These are phyloP conservation scores for Rhamphomyia laevipes DNA, from an alignment of 2,888 invertebrate species.

Conservation along the genomic window DNA sequence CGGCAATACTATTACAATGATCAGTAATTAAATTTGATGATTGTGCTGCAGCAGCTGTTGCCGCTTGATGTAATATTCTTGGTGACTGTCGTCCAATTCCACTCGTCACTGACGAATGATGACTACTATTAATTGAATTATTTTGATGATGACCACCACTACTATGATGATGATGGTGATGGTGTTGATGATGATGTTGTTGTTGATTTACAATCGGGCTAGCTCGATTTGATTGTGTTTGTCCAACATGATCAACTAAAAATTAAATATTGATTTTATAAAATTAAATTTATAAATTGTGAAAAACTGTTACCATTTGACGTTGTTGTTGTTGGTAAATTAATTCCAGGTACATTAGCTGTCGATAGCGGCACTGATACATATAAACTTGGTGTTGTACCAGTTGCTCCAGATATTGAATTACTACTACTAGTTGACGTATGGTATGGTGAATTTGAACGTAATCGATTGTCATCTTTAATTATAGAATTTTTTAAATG, in stretches of 20 bases:
- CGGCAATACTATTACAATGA: background rate
- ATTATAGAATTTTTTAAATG: background rate
- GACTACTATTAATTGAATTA: background rate
- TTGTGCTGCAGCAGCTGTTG: constrained; percentile 11
- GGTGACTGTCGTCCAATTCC: constrained; percentile 21
- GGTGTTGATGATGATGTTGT: constrained; percentile 9
- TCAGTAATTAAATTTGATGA: background rate
- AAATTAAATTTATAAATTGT: too few relatives aligned
- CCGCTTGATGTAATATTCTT: constrained; percentile 20
- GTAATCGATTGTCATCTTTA: constrained; percentile 10
- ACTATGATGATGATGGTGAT: constrained; percentile 2
- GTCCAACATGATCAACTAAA: constrained; percentile 6
- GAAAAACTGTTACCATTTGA: constrained; percentile 11
- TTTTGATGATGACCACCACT: constrained; percentile 9
- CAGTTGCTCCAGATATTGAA: constrained; percentile 10
- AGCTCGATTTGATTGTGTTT: constrained; percentile 9
- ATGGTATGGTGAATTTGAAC: constrained; percentile 12
- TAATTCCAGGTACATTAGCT: constrained; percentile 38
- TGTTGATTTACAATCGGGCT: constrained; percentile 33
- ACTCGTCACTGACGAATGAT: constrained; percentile 10
- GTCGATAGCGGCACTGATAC: constrained; percentile 51
- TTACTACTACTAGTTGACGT: constrained; percentile 3
- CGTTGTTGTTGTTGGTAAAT: constrained; percentile 27
- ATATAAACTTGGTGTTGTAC: constrained; percentile 43
- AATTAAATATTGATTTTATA: background rate